Percentiles rank a stretch among this genome's conserved stretches.
Evolutionary conservation across 2,888 invertebrate genomes (phyloP).

Genomic region (Incurvaria masculella): DNA sequence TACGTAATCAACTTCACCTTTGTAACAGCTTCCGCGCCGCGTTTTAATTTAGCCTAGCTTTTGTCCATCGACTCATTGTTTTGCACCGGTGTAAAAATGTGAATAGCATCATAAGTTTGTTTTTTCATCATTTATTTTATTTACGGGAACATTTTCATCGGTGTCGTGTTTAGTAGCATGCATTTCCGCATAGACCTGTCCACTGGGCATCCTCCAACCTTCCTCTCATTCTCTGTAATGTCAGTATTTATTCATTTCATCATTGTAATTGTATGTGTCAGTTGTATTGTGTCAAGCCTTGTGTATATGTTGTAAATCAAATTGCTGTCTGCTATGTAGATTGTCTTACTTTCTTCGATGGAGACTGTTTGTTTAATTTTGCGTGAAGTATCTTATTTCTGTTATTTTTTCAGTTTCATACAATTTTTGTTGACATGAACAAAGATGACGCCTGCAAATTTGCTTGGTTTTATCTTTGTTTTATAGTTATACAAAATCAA

Average conservation of each 20-base stretch:
- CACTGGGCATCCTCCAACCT: constrained; percentile 58
- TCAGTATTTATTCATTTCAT: background rate
- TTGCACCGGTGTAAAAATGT: constrained; percentile 47
- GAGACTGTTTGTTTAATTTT: too few species aligned
- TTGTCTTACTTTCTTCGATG: too few species aligned
- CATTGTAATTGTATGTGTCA: background rate
- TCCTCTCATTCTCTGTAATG: constrained; percentile 29
- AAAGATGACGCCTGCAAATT: too few species aligned
- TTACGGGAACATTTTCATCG: background rate
- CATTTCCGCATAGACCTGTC: constrained; percentile 28
- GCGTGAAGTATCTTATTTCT: too few species aligned
- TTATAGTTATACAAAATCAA: too few species aligned
- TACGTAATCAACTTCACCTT: too few species aligned
- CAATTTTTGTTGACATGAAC: too few species aligned
- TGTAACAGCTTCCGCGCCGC: too few species aligned
- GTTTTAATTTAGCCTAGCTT: background rate
- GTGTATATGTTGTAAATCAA: background rate
- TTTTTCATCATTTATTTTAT: background rate
- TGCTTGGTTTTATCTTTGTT: too few species aligned
- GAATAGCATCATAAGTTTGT: constrained; percentile 26
- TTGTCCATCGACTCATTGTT: background rate
- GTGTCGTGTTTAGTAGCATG: constrained; percentile 36
- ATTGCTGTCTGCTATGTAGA: background rate
- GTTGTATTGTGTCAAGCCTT: background rate
- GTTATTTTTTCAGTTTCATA: too few species aligned